These are phyloP conservation scores for Chromoteleia sp. DNA, from an alignment of 2,888 invertebrate species.

Conservation along the genomic window DNA sequence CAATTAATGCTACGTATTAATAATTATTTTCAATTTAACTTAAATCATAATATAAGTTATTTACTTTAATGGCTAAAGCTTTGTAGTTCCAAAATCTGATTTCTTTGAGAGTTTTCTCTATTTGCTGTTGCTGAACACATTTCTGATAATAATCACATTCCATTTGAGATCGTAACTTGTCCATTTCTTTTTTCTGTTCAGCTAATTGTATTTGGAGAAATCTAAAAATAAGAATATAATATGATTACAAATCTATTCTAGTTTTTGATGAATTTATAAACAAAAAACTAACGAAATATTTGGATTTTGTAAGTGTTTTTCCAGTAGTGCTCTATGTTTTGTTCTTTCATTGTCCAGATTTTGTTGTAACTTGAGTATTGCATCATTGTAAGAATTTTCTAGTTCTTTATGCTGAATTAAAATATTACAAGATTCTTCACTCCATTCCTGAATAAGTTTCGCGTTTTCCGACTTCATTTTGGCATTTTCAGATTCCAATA, in stretches of 20 bases:
- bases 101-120: conserved; percentile 61
- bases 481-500: conserved; percentile 75
- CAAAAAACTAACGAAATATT: conserved; percentile 57
- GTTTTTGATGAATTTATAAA: not conserved
- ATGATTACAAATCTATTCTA: not conserved
- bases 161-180: conserved; percentile 75
- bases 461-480: conserved; percentile 73
- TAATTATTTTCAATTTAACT: too few relatives aligned
- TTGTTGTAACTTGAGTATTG: conserved; percentile 76
- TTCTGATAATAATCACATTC: conserved; percentile 76
- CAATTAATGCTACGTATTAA: too few relatives aligned
- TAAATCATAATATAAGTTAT: too few relatives aligned
- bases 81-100: conserved; percentile 66
- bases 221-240: too few relatives aligned
- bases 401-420: conserved; percentile 73
- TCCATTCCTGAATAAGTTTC: conserved; percentile 73
- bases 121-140: conserved; percentile 55
- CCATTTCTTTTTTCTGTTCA: conserved; percentile 74
- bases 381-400: conserved; percentile 74
- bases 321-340: conserved; percentile 59
- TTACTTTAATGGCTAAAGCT: conserved; percentile 22
- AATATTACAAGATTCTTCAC: conserved; percentile 72
- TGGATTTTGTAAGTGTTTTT: conserved; percentile 38
- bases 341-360: conserved; percentile 74
- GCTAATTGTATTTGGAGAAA: conserved; percentile 74